phyloP scores from a whole-genome alignment of 2,797 vertebrate genomes.

The Synanceia verrucosa region DNA sequence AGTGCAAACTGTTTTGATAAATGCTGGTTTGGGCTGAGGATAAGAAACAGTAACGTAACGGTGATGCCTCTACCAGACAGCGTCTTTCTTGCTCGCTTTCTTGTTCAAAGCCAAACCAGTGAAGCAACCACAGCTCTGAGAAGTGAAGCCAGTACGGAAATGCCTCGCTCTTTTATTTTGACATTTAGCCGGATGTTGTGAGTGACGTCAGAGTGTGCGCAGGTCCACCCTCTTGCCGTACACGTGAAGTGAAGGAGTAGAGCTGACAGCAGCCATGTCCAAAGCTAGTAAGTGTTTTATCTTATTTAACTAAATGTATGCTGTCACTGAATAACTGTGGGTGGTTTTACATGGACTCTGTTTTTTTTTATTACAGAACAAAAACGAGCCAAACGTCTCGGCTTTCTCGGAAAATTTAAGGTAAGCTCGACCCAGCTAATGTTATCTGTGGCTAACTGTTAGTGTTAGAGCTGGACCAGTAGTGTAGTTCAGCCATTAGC shows the following conservation, averaged over 20 bases:
- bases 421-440: constrained; percentile 55
- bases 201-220: constrained; percentile 10
- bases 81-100: no score
- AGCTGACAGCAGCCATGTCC: constrained; percentile 70
- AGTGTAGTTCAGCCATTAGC: neutral
- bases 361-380: constrained; percentile 74
- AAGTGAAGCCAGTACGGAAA: no score
- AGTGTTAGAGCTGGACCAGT: neutral
- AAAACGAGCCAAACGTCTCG: constrained; percentile 81
- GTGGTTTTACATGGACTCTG: neutral
- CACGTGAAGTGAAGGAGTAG: constrained; percentile 62
- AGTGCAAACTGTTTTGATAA: no score
- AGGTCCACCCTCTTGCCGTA: neutral
- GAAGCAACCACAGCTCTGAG: no score
- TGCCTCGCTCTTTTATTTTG: constrained; percentile 69
- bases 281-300: constrained; percentile 79
- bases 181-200: constrained; percentile 54
- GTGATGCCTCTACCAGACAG: no score
- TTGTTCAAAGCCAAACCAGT: no score
- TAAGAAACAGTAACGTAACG: no score
- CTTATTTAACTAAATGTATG: neutral
- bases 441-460: constrained; percentile 4
- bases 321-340: fast-evolving
- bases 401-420: constrained; percentile 75
- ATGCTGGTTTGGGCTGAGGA: no score